phyloP scores from a whole-genome alignment of 2,113 vertebrate genomes.

The Cheirogaleus medius region DNA sequence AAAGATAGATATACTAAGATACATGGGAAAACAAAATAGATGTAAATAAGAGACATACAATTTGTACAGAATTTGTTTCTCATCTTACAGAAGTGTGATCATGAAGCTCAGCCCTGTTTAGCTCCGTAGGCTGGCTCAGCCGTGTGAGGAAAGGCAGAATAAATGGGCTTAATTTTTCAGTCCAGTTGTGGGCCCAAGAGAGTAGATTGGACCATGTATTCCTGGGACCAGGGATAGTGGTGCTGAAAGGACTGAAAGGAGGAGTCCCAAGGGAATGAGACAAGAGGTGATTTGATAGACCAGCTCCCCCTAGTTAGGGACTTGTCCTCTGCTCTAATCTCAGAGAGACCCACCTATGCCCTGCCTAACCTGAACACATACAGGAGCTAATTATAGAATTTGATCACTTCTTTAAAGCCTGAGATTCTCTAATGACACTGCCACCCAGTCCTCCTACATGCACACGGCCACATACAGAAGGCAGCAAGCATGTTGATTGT shows the following conservation, averaged over 20 bases:
- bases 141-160: background rate
- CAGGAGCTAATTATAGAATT: background rate
- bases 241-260: background rate
- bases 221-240: background rate
- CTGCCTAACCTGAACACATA: background rate
- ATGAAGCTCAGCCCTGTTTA: background rate
- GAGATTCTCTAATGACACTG: background rate
- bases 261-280: background rate
- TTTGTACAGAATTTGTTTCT: background rate
- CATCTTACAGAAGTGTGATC: background rate
- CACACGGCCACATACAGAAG: background rate
- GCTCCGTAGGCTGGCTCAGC: background rate
- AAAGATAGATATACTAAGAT: background rate
- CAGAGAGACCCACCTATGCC: background rate
- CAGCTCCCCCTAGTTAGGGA: background rate
- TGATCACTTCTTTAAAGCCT: background rate
- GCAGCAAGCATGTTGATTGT: rapidly evolving
- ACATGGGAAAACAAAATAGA: background rate
- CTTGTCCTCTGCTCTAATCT: background rate
- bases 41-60: background rate
- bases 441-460: background rate
- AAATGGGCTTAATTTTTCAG: background rate
- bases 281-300: background rate
- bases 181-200: background rate
- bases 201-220: background rate